phyloP scores from a whole-genome alignment of 2,888 invertebrate genomes.

The Synergus japonicus region DNA sequence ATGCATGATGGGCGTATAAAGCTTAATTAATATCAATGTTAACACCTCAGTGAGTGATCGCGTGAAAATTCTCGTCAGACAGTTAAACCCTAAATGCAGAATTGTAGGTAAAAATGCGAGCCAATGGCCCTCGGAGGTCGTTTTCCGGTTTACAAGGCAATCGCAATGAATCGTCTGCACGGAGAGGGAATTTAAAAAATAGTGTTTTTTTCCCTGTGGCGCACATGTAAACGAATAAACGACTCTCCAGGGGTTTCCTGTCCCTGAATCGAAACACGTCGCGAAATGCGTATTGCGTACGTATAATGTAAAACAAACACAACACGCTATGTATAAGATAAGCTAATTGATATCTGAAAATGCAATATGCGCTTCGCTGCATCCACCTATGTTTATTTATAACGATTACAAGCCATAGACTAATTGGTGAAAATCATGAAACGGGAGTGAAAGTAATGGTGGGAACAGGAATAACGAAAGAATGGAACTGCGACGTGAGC shows the following conservation, averaged over 20 bases:
- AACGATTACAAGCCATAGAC: constrained; percentile 12
- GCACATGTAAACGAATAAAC: constrained; percentile 54
- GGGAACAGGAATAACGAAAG: constrained; percentile 28
- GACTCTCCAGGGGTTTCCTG: constrained; percentile 54
- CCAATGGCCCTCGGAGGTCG: constrained; percentile 45
- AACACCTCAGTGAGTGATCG: constrained; percentile 11
- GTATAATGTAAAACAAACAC: constrained; percentile 34
- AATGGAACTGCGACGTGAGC: constrained; percentile 6
- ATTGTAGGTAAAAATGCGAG: constrained; percentile 11
- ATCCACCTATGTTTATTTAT: constrained; percentile 34
- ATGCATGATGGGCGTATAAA: neutral
- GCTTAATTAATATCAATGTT: constrained; percentile 32
- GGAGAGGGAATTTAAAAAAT: constrained; percentile 41
- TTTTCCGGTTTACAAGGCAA: constrained; percentile 58
- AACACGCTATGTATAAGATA: constrained; percentile 9
- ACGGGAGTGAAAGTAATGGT: constrained; percentile 23
- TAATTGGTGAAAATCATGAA: constrained; percentile 30
- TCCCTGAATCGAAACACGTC: constrained; percentile 30
- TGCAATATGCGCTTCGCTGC: constrained; percentile 24
- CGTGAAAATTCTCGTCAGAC: constrained; percentile 28
- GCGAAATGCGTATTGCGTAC: constrained; percentile 1
- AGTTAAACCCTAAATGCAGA: constrained; percentile 17
- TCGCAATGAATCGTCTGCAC: constrained; percentile 58
- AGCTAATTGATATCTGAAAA: constrained; percentile 33
- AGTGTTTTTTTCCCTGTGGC: constrained; percentile 48